A percentile compares a stretch with the other conserved stretches of the same genome.
phyloP scores from a whole-genome alignment of 2,888 invertebrate genomes.

The Camponotus fellah region DNA sequence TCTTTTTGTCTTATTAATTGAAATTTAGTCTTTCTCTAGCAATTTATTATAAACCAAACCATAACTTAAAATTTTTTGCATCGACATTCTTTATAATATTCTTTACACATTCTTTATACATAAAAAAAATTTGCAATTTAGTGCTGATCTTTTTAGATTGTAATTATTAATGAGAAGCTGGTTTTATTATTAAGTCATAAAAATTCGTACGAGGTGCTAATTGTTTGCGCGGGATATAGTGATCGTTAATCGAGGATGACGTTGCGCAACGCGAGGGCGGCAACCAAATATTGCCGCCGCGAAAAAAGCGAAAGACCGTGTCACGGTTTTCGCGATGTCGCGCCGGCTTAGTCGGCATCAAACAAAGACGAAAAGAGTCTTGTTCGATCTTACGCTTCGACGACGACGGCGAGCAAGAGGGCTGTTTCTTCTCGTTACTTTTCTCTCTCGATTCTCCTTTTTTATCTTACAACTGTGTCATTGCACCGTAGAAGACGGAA shows the following conservation, averaged over 20 bases:
- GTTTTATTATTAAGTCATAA: background rate
- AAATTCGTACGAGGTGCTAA: constrained; percentile 15
- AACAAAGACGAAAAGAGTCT: constrained; percentile 82
- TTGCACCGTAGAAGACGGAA: background rate
- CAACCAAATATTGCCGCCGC: constrained; percentile 55
- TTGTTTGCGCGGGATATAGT: constrained; percentile 11
- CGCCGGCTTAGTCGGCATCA: constrained; percentile 82
- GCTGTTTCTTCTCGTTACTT: constrained; percentile 62
- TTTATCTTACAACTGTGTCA: constrained; percentile 9
- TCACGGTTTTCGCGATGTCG: constrained; percentile 85
- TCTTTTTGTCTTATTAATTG: too few species aligned
- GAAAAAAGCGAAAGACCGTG: constrained; percentile 75
- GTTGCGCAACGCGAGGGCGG: constrained; percentile 68
- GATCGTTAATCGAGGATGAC: constrained; percentile 45
- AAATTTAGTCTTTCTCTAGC: background rate
- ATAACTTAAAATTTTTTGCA: background rate
- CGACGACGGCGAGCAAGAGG: constrained; percentile 81
- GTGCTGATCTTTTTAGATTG: background rate
- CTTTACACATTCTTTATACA: background rate
- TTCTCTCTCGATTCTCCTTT: background rate
- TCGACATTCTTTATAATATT: too few species aligned
- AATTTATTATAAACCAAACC: background rate
- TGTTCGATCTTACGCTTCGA: constrained; percentile 85
- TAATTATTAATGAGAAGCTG: background rate
- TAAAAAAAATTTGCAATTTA: background rate